Base-by-base conservation (phyloP, 2,797 vertebrate species). In the Podarcis siculus region DNA sequence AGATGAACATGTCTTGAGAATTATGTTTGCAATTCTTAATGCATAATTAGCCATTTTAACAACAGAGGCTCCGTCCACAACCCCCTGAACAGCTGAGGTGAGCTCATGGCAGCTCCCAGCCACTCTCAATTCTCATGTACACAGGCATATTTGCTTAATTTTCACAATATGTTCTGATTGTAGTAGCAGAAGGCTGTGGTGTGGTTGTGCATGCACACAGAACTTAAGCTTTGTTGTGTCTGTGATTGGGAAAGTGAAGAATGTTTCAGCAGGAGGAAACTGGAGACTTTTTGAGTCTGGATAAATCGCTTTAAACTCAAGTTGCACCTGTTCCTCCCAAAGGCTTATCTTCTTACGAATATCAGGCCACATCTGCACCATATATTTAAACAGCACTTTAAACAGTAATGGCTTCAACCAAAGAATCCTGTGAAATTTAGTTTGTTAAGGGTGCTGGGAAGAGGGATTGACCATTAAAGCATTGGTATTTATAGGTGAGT, bases 1-100 rank as follows among this genome's bases (percentile, higher is more conserved):
- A 90, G 75, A 86, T 83, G 66, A 88, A 88, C 66, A 67, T 88
- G 72, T 88, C 77, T 76, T 37, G 67, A 71, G 72, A 55, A 79
- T 85, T 84, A 86, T 21, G 8, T 37, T 67, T 85, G 64, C 55
- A 64, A 77, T 81, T 85, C 86, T 90, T 90, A 89, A 79, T 86
- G 89, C 85, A 55, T 91, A 37, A 72, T 92, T 92, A 91, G 32
- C 69, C 42, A 72, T 87, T 91, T 93, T 83, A 84, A 72, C 87
- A 82, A 69, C 64, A 55, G 49, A 3, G 30, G 82, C 1, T 90
- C 6, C 21, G 21, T 39, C 75, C 19, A 42, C 42, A 61, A 79
- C 19, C 9, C 42, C 77, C 49, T 72, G 25, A 79, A 58, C 30
- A 55, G 12, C 86, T 45, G 86, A 86, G 90, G 90, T 69, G 77